Base-by-base conservation (phyloP, 2,888 invertebrate species). In the Selenia dentaria region DNA sequence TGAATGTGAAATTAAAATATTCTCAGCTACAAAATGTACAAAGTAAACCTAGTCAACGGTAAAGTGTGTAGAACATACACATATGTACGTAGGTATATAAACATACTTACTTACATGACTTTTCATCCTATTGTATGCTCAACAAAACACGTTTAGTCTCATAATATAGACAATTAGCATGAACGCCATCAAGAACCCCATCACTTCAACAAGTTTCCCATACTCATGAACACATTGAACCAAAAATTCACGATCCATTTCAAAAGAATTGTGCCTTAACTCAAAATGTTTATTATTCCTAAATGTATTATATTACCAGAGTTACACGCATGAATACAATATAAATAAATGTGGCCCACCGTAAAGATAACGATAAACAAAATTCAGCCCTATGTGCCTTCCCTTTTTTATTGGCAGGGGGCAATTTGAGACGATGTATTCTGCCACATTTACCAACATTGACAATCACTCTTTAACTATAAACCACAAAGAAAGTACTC, bases 341-440 rank as follows among this genome's bases (percentile, higher is more conserved):
- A 84, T 83, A 85, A 85, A 88, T 87, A 89, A 86, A 73, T 77
- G 74, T 77, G 67, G 78, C 71, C 83, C 79, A 78, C 84, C 83
- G 87, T 88, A 86, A 88, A 88, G 84, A 88, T 85, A 79, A 78
- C 78, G 86, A 89, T 87, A 87, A 88, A 89, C 86, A 88, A 86
- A 88, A 88, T 86, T 87, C 83, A 79, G 75, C 78, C 79, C 80
- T 79, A 75, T 79, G 74, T 76, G 69, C 80, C 79, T 83, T 81
- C 87, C 85, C 82, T 83, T 87, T 86, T 88, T 87, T 88, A 85
- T 86, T 86, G 83, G 85, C 83, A 80, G 82, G 83, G 84, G 84
- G 88, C 83, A 85, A 87, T 86, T 86, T 78, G 80, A 85, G 84
- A 85, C 82, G 84, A 83, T 81, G 83, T 85, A 82, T 81, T 83